These are phyloP conservation scores for Mormyrus proboscirostris DNA, from an alignment of 2,797 vertebrate species.

Conservation along the genomic window DNA sequence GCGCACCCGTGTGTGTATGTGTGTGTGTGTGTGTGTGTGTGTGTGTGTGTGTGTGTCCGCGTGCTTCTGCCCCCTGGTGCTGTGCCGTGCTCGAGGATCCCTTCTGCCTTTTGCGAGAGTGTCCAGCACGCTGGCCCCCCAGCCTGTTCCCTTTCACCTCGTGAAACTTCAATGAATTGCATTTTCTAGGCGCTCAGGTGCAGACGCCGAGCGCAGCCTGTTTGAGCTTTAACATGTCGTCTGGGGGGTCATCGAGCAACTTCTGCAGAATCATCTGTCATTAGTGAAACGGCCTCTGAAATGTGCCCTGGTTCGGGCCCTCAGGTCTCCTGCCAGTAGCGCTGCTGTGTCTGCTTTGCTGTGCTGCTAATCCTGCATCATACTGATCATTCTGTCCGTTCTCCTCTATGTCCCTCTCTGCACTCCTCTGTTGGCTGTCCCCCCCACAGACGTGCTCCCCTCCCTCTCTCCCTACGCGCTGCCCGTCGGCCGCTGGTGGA, in stretches of 20 bases:
- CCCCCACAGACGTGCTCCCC: slow-evolving; percentile 54
- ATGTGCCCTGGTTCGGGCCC: background rate
- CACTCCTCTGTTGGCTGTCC: background rate
- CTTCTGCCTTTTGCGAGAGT: background rate
- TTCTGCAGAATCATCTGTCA: background rate
- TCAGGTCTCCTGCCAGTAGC: background rate
- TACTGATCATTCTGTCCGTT: background rate
- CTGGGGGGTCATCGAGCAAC: background rate
- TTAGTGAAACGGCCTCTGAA: background rate
- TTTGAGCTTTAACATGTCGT: background rate
- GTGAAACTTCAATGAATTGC: background rate
- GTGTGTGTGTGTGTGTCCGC: slow-evolving; percentile 21
- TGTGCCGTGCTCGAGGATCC: background rate
- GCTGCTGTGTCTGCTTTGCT: background rate
- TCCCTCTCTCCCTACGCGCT: slow-evolving; percentile 64
- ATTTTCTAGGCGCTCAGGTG: background rate
- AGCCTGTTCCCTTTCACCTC: background rate
- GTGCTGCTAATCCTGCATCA: background rate
- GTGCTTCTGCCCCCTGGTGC: background rate
- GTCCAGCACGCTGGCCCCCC: background rate
- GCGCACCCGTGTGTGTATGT: background rate
- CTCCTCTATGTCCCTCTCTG: background rate
- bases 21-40: slow-evolving; percentile 31
- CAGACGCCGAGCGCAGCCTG: background rate
- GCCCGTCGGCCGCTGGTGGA: slow-evolving; percentile 76